A percentile compares a stretch with the other conserved stretches of the same genome.
Conservation (phyloP, 2,888 invertebrate genomes). For the Drosophila leonis region DNA sequence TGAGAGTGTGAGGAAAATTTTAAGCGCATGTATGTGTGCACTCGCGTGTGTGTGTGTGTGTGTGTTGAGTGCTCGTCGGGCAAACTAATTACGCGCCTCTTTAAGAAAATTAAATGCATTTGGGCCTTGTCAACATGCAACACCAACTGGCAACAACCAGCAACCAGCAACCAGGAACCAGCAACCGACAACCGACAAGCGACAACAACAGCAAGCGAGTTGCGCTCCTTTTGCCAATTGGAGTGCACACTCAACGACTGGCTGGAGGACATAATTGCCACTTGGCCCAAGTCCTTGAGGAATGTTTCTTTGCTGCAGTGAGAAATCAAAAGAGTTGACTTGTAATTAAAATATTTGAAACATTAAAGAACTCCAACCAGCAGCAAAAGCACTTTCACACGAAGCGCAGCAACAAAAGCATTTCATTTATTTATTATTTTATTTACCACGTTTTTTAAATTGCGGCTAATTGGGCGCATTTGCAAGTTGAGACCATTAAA, state of each 20-base stretch:
- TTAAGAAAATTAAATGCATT: constrained; percentile 82
- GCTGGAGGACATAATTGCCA: constrained; percentile 73
- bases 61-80: constrained; percentile 37
- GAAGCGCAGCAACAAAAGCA: constrained; percentile 8
- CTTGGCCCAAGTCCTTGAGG: constrained; percentile 60
- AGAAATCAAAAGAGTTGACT: constrained; percentile 66
- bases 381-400: background rate
- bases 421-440: constrained; percentile 41
- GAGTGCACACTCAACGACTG: constrained; percentile 54
- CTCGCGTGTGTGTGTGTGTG: constrained; percentile 3
- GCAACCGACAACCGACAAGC: constrained; percentile 24
- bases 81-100: constrained; percentile 78
- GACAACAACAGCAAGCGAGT: constrained; percentile 15
- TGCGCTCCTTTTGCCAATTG: constrained; percentile 52
- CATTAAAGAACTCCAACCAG: constrained; percentile 40
- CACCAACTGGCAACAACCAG: constrained; percentile 42
- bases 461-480: constrained; percentile 38
- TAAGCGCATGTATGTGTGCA: constrained; percentile 13
- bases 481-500: constrained; percentile 13
- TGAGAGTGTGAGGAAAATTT: constrained; percentile 14
- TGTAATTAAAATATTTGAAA: constrained; percentile 71
- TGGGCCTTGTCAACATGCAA: constrained; percentile 71
- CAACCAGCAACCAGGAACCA: constrained; percentile 20
- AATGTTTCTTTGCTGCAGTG: constrained; percentile 55
- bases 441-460: background rate